Percentiles rank a stretch among this genome's conserved stretches.
Conservation (phyloP, 1,140 invertebrate genomes). For the Acromyrmex echinatior region DNA sequence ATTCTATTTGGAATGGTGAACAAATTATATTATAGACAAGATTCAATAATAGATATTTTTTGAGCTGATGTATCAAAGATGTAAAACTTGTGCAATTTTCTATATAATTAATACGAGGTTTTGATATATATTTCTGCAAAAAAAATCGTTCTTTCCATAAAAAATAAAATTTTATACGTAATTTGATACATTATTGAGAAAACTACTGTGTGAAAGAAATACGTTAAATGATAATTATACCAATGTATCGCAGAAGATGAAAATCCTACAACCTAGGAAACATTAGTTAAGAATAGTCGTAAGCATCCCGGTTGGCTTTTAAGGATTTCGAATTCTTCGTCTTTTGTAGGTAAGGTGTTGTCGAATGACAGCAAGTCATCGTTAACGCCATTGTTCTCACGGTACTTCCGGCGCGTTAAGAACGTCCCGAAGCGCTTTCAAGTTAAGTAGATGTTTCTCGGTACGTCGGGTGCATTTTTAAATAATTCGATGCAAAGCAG, state of each 20-base stretch:
- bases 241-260: background rate
- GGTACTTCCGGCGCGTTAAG: constrained; percentile 57
- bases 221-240: background rate
- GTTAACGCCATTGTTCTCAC: constrained; percentile 68
- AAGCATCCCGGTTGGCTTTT: constrained; percentile 34
- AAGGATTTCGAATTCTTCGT: constrained; percentile 52
- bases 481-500: constrained; percentile 68
- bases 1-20: no score
- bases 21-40: no score
- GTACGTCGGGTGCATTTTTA: constrained; percentile 67
- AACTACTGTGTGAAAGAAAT: background rate
- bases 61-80: no score
- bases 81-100: no score
- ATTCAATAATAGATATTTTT: no score
- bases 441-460: constrained; percentile 69
- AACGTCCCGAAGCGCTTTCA: constrained; percentile 11
- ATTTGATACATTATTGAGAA: background rate
- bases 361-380: constrained; percentile 50
- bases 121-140: no score
- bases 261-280: background rate
- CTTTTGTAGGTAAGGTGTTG: constrained; percentile 23
- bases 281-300: constrained; percentile 35
- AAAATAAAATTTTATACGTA: background rate
- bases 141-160: no score
- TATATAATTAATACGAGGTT: no score